phyloP scores from a whole-genome alignment of 2,888 invertebrate genomes.

The Tipula helvola region DNA sequence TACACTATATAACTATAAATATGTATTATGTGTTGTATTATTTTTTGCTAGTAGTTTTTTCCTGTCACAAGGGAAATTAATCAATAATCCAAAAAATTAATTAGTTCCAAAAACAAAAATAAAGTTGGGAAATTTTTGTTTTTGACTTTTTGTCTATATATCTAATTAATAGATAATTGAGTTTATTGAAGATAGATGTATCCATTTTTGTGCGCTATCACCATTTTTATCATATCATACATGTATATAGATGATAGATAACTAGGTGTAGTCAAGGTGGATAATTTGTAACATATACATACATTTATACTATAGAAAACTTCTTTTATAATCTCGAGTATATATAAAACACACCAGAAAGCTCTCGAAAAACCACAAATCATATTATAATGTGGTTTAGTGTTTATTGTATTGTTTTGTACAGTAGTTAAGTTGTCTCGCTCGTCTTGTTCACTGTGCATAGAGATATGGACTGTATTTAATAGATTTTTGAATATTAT shows the following conservation, averaged over 20 bases:
- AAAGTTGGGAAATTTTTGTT: neutral
- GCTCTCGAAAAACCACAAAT: neutral
- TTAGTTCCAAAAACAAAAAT: neutral
- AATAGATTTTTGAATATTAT: neutral
- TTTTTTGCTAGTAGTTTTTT: neutral
- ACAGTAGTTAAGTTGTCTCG: neutral
- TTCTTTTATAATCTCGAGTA: neutral
- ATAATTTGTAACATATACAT: neutral
- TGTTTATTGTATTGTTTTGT: neutral
- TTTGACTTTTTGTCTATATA: neutral
- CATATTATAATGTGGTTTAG: neutral
- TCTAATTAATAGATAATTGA: neutral
- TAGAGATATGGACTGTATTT: neutral
- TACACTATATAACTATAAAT: neutral
- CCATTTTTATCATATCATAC: neutral
- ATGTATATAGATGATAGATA: neutral
- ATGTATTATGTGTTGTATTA: neutral
- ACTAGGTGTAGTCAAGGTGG: neutral
- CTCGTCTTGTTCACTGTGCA: neutral
- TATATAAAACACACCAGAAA: neutral
- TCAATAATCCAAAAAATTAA: neutral
- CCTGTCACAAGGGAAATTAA: neutral
- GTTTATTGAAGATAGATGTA: neutral
- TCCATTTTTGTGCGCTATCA: neutral
- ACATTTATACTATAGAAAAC: neutral